Conservation (phyloP, 2,113 vertebrate genomes). For the Hassar affinis region DNA sequence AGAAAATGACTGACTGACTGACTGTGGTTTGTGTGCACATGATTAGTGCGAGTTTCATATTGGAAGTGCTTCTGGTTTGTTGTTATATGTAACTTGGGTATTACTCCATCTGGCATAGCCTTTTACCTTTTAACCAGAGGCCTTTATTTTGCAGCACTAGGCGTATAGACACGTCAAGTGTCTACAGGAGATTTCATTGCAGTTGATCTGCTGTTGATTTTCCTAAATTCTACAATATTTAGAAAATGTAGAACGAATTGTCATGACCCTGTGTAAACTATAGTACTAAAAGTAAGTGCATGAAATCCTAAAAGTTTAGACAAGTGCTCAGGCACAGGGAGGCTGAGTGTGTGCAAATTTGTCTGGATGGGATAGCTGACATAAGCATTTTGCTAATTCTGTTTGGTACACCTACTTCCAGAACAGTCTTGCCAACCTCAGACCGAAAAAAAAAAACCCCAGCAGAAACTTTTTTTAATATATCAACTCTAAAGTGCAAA, state of each 20-base stretch:
- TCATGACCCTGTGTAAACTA: background rate
- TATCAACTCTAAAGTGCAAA: background rate
- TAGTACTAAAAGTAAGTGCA: background rate
- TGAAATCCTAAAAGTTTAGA: background rate
- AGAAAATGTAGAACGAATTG: background rate
- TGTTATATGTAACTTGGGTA: background rate
- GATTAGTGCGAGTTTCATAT: background rate
- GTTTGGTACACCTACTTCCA: slow-evolving; percentile 4
- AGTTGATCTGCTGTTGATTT: too few species aligned
- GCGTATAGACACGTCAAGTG: background rate
- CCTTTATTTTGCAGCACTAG: background rate
- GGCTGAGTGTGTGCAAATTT: background rate
- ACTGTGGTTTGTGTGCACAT: background rate
- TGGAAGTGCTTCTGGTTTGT: background rate
- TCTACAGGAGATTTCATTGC: background rate
- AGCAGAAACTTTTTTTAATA: background rate
- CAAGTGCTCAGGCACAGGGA: background rate
- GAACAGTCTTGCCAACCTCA: background rate
- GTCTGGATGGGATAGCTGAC: slow-evolving; percentile 8
- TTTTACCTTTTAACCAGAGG: background rate
- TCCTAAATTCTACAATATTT: background rate
- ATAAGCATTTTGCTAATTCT: slow-evolving; percentile 3
- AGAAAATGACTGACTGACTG: background rate
- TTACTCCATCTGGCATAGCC: too few species aligned
- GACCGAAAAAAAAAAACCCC: background rate